Evolutionary conservation across 1,140 invertebrate genomes (phyloP).

Genomic region (Pogonus chalceus): DNA sequence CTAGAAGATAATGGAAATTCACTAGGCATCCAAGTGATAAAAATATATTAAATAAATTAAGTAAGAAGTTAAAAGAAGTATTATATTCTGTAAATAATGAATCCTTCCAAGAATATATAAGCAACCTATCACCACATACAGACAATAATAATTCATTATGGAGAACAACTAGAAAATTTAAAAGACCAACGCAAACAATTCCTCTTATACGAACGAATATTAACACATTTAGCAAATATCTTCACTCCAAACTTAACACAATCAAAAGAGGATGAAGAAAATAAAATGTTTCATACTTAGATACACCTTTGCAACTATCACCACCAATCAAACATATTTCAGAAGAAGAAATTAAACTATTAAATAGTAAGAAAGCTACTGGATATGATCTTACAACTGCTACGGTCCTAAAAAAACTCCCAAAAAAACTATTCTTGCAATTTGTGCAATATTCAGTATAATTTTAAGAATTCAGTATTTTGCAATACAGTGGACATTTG

Average conservation of each 20-base stretch:
- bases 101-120: conserved; percentile 10
- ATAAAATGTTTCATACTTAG: too few species aligned
- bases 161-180: conserved; percentile 13
- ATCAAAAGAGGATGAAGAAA: too few species aligned
- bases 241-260: too few species aligned
- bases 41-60: neutral
- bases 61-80: neutral
- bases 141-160: conserved; percentile 13
- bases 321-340: neutral
- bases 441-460: conserved; percentile 16
- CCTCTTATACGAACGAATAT: conserved; percentile 12
- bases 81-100: conserved; percentile 10
- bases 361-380: conserved; percentile 15
- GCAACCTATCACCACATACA: conserved; percentile 7
- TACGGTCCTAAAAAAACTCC: conserved; percentile 16
- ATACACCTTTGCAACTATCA: conserved; percentile 16
- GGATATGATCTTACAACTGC: conserved; percentile 18
- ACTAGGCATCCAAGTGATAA: neutral
- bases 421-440: conserved; percentile 11
- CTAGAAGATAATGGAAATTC: neutral
- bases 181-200: conserved; percentile 12
- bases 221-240: too few species aligned
- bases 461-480: conserved; percentile 13
- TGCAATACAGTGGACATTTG: conserved; percentile 16
- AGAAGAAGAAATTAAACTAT: neutral